Evolutionary conservation across 2,888 invertebrate species (phyloP).

Genomic region (Drosophila rellima): DNA sequence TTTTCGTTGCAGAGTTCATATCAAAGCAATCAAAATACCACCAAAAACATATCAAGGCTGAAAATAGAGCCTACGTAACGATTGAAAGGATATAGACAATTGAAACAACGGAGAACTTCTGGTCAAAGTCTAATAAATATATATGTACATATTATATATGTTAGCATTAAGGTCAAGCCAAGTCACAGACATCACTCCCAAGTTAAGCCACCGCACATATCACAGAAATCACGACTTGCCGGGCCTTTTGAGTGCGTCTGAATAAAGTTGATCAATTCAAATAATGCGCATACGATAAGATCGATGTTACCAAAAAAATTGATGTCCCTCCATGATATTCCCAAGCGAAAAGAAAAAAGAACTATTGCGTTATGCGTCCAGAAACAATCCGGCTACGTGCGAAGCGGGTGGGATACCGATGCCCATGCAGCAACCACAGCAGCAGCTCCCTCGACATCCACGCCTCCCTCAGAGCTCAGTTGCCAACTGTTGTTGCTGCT

Average conservation of each 20-base stretch:
- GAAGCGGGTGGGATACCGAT: constrained; percentile 69
- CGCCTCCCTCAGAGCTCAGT: constrained; percentile 74
- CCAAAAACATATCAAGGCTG: constrained; percentile 66
- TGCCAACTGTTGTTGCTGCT: constrained; percentile 32
- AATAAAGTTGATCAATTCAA: constrained; percentile 80
- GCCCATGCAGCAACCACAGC: constrained; percentile 84
- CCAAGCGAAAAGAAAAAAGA: constrained; percentile 85
- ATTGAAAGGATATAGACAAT: constrained; percentile 37
- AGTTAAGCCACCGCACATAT: constrained; percentile 42
- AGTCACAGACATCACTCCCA: constrained; percentile 17
- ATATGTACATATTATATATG: constrained; percentile 19
- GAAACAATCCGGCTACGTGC: constrained; percentile 78
- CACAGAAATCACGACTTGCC: constrained; percentile 50
- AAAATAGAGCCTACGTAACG: constrained; percentile 23
- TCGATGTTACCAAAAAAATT: constrained; percentile 86
- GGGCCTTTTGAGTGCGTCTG: constrained; percentile 64
- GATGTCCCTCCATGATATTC: constrained; percentile 86
- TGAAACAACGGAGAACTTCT: constrained; percentile 20
- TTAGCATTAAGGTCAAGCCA: constrained; percentile 17
- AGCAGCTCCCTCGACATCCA: constrained; percentile 82
- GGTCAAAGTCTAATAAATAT: constrained; percentile 42
- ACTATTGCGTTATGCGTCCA: constrained; percentile 86
- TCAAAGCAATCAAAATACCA: constrained; percentile 47
- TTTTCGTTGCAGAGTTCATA: constrained; percentile 69
- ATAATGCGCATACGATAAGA: constrained; percentile 86